phyloP scores from a whole-genome alignment of 2,113 vertebrate species.

The Oryzias javanicus region DNA sequence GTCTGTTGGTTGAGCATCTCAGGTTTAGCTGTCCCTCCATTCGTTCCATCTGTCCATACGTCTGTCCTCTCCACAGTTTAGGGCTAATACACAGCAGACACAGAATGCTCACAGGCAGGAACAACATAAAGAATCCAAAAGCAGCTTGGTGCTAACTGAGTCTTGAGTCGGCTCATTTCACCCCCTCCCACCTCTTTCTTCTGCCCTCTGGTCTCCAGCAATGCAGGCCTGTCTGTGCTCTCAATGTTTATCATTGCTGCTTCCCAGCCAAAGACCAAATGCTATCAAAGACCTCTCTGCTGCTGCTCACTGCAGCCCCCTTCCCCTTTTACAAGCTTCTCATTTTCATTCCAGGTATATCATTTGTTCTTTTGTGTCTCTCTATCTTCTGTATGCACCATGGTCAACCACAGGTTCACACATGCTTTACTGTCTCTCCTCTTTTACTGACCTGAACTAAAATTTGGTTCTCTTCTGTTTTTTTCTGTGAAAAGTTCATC shows the following conservation, averaged over 20 bases:
- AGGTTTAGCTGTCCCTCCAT: no score
- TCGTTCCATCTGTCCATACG: no score
- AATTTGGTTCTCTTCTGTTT: no score
- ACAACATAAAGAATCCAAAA: slow-evolving; percentile 34
- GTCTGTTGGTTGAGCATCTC: no score
- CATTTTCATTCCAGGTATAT: not conserved
- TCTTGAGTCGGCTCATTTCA: slow-evolving; percentile 34
- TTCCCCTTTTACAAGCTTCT: not conserved
- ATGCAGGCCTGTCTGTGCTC: slow-evolving; percentile 45
- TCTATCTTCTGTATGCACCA: no score
- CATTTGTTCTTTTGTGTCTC: not conserved
- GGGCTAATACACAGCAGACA: not conserved
- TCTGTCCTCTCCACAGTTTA: no score
- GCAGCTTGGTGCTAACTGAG: slow-evolving; percentile 8
- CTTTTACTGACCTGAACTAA: no score
- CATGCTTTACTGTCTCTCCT: no score
- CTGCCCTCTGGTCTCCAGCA: slow-evolving; percentile 37
- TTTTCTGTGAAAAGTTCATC: no score
- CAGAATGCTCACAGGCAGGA: not conserved
- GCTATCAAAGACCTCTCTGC: slow-evolving; percentile 30
- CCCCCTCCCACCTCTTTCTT: slow-evolving; percentile 36
- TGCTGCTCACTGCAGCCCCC: not conserved
- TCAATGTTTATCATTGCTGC: slow-evolving; percentile 59
- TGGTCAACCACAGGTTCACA: no score
- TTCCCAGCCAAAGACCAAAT: slow-evolving; percentile 42